phyloP scores from a whole-genome alignment of 2,797 vertebrate species.

The Coranthus polyacanthus region DNA sequence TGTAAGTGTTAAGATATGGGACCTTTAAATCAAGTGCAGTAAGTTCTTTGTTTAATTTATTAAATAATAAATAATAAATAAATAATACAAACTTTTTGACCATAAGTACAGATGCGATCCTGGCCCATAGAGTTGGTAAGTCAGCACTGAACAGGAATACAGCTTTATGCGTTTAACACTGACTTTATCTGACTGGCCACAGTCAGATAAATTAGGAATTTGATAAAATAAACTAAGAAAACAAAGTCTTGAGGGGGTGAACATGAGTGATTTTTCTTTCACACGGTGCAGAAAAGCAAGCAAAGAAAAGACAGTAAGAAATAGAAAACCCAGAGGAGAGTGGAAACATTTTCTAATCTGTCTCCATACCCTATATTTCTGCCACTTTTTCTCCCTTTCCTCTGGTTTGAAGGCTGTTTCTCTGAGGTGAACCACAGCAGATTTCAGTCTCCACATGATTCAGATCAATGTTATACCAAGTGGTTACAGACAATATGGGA shows the following conservation, averaged over 20 bases:
- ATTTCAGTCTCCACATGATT: constrained; percentile 62
- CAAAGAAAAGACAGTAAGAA: background rate
- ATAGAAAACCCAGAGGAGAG: constrained; percentile 9
- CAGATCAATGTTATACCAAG: constrained; percentile 11
- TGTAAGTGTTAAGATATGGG: no score
- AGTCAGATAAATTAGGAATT: no score
- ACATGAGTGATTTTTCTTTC: constrained; percentile 5
- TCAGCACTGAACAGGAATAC: no score
- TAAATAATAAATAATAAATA: no score
- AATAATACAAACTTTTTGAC: no score
- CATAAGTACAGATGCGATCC: no score
- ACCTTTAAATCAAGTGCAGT: no score
- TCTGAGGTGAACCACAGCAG: constrained; percentile 72
- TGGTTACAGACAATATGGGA: constrained; percentile 33
- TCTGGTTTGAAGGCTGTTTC: constrained; percentile 44
- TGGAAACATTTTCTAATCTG: constrained; percentile 34
- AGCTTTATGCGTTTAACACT: no score
- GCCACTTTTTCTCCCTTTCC: constrained; percentile 7
- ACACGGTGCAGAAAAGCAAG: constrained; percentile 1
- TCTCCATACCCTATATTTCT: constrained; percentile 23
- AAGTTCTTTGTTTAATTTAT: no score
- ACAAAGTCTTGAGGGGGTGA: background rate
- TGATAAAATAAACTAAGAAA: background rate
- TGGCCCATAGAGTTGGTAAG: no score
- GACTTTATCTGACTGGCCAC: no score